These are phyloP conservation scores for Tenodera sinensis DNA, from an alignment of 2,888 invertebrate species.

Conservation along the genomic window DNA sequence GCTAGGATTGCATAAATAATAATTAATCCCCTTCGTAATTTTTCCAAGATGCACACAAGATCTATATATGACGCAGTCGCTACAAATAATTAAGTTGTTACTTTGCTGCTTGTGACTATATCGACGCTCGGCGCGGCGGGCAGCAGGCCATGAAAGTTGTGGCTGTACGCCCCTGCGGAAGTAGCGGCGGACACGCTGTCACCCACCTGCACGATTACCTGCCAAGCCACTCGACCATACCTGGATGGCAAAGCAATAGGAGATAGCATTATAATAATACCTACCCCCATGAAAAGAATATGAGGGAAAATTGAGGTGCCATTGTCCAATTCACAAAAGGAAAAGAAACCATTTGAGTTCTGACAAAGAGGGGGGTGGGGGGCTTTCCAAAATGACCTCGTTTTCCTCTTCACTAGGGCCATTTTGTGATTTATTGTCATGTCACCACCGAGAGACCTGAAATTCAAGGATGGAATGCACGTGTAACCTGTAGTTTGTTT, in stretches of 20 bases:
- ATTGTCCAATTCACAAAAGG: slow-evolving; percentile 18
- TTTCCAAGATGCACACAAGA: no score
- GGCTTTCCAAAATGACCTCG: background rate
- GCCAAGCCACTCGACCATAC: background rate
- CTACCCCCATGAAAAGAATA: slow-evolving; percentile 20
- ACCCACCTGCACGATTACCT: background rate
- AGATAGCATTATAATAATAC: background rate
- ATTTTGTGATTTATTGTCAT: background rate
- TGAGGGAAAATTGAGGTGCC: slow-evolving; percentile 25
- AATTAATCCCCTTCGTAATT: no score
- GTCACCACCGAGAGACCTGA: background rate
- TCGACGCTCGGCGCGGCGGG: no score
- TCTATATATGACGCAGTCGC: no score
- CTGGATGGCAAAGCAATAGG: background rate
- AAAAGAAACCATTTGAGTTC: background rate
- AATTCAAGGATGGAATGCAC: background rate
- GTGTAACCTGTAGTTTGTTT: background rate
- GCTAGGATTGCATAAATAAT: no score
- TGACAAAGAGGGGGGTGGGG: background rate
- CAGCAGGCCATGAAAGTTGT: background rate
- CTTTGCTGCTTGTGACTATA: no score
- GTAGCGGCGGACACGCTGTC: background rate
- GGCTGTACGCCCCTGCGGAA: background rate
- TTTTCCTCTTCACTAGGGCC: background rate
- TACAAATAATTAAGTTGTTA: no score